Conservation (phyloP, 2,113 vertebrate species). For the Myrmophylax atrothorax region DNA sequence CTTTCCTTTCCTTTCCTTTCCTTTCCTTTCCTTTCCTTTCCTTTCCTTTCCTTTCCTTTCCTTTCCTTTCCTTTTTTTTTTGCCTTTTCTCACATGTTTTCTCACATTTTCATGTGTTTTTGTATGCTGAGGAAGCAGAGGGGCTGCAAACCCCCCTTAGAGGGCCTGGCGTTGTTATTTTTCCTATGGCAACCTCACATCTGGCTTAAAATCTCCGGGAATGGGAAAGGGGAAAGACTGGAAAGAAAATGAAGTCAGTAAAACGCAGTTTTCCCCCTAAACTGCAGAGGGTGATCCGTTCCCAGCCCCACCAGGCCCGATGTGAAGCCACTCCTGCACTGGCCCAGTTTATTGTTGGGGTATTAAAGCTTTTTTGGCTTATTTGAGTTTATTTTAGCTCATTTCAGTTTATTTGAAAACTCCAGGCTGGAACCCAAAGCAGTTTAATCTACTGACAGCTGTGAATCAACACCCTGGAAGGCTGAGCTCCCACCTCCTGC, state of each 20-base stretch:
- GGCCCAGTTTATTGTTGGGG: neutral
- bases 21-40: too few relatives aligned
- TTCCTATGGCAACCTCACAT: neutral
- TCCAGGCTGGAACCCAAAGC: neutral
- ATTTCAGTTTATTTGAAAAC: neutral
- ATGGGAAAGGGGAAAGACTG: neutral
- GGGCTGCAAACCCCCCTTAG: neutral
- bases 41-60: too few relatives aligned
- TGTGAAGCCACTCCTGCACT: fast-evolving
- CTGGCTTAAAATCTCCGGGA: neutral
- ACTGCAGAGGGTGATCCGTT: fast-evolving
- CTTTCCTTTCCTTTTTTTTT: neutral
- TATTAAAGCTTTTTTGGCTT: neutral
- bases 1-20: too few relatives aligned
- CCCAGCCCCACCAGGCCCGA: fast-evolving
- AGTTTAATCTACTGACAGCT: neutral
- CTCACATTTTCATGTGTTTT: neutral
- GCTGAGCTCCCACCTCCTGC: neutral
- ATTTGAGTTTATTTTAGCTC: neutral
- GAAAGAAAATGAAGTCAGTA: neutral
- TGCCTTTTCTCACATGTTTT: neutral
- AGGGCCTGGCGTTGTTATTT: neutral
- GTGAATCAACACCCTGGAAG: neutral
- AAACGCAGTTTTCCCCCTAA: neutral
- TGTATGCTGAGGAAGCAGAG: neutral